Conservation (phyloP, 2,888 invertebrate species). For the Chrysolina oricalcia region DNA sequence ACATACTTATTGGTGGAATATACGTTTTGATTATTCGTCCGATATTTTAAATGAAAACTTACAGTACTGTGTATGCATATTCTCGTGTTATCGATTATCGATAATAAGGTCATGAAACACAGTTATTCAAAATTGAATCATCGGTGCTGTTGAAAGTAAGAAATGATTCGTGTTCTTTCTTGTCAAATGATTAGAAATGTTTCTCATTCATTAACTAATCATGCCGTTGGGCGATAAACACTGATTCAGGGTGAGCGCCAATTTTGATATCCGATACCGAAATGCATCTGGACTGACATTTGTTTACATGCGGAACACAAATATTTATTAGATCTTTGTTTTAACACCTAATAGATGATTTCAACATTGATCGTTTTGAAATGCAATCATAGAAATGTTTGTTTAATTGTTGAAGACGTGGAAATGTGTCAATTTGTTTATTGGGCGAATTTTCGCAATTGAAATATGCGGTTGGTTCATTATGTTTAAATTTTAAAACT, state of each 20-base stretch:
- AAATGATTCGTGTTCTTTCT: too few species aligned
- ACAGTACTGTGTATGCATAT: too few species aligned
- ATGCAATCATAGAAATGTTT: not conserved
- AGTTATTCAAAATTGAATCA: too few species aligned
- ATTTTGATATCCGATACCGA: not conserved
- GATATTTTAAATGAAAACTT: too few species aligned
- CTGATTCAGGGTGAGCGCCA: not conserved
- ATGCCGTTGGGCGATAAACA: too few species aligned
- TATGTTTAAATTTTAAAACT: not conserved
- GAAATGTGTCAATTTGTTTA: not conserved
- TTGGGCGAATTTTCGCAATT: not conserved
- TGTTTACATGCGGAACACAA: not conserved
- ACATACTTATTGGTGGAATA: too few species aligned
- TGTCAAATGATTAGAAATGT: too few species aligned
- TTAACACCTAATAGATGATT: not conserved
- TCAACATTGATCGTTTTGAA: not conserved
- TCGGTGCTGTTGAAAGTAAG: too few species aligned
- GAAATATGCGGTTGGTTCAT: not conserved
- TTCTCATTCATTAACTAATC: too few species aligned
- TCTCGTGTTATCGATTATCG: too few species aligned
- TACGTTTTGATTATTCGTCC: too few species aligned
- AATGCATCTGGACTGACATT: not conserved
- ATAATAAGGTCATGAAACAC: too few species aligned
- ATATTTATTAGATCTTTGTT: not conserved
- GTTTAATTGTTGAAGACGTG: not conserved